Base-by-base conservation (phyloP, 2,797 vertebrate genomes). In the Cheirogaleus major region DNA sequence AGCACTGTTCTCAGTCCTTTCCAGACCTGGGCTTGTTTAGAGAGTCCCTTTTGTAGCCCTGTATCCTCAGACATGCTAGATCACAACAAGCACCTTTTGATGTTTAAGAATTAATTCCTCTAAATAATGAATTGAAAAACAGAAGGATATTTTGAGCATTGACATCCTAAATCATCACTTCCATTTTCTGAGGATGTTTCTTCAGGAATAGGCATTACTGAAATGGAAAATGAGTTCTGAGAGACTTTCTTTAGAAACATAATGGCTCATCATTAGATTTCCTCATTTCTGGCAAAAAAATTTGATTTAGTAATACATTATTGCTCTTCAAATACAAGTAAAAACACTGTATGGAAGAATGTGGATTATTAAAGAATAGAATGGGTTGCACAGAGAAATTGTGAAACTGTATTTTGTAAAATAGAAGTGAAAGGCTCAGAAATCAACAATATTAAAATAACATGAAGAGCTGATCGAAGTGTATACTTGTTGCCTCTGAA, bases 101-200 rank as follows among this genome's bases (percentile, higher is more conserved):
- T 52, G n/a, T 73, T 95, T 90, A 82, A 97, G 41, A 94, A 88
- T 25, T 92, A 97, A 88, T n/a, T n/a, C 70, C 30, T 67, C n/a
- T 85, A 38, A 83, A 67, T 75, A 88, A 88, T 52, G 22, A 92
- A 96, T 82, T 65, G 69, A 65, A 80, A 97, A 96, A 75, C 45
- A 90, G 67, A 93, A 97, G 43, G 52, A 11, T 65, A 25, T 61
- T 90, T 25, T 1, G 1, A 81, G 9, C 52, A 43, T 61, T 93
- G 72, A 12, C 61, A 6, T 80, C 80, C 3, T 48, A 35, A 76
- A 32, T 73, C 69, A 78, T 70, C 55, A 79, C 82, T 93, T 95
- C 57, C 45, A 20, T 72, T 95, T 93, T 85, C 82, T 73, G 79
- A 93, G 43, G 41, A 35, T 67, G 12, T 89, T 83, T 93, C 41